Evolutionary conservation across 2,888 invertebrate genomes (phyloP), one percentile per base, ranked within the genome.

Genomic region (Nymphalis c-album): DNA sequence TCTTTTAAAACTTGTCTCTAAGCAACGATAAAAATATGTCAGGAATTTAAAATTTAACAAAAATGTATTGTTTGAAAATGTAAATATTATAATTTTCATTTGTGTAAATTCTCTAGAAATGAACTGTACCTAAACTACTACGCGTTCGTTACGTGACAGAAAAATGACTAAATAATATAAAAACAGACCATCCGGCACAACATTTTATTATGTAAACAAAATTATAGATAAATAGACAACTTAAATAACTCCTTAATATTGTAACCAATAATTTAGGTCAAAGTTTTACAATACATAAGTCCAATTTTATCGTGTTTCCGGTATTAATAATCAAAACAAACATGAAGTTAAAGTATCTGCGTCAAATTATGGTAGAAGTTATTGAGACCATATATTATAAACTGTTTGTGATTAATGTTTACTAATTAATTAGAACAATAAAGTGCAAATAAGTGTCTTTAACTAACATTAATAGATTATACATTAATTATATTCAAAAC

Each of bases 61-160:
- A 2, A 40, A n/a, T n/a, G n/a, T 13, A 3, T 3, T 4, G 13
- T 40, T 40, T 40, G 40, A 13, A 13, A 40, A 40, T 40, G 13
- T 1, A 4, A 10, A 40, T 40, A 40, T 40, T 40, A 13, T 40
- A 0, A 40, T 40, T 13, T 13, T 40, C 0, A 47, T 47, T 47
- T 47, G n/a, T n/a, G 6, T 47, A n/a, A 47, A 47, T n/a, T 17
- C n/a, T n/a, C n/a, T n/a, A 6, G 53, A 55, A 55, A 55, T 31
- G 31, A 31, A 55, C 53, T 55, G 31, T 53, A 53, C 22, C 22
- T 51, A 53, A 16, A 67, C 35, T 68, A 67, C 72, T 63, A 63
- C 61, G 64, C 64, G 67, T 69, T 67, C 67, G 71, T 76, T 76
- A 76, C 76, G 74, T 75, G 75, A 74, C 58, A 60, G 60, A 63